phyloP scores from a whole-genome alignment of 2,113 vertebrate species.

The Rallus limicola region DNA sequence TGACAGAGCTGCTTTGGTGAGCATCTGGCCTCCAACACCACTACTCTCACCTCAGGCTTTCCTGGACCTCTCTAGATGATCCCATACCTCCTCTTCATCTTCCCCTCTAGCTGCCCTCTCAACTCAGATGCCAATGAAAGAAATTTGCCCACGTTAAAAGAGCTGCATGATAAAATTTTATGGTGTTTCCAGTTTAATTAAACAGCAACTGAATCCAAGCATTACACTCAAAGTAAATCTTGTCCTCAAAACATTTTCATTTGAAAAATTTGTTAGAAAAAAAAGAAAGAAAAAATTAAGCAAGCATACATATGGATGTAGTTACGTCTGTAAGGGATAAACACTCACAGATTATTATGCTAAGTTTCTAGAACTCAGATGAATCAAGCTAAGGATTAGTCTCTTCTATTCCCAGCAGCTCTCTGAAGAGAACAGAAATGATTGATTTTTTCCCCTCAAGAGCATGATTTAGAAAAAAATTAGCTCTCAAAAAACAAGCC shows the following conservation, averaged over 20 bases:
- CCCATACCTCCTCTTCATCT: neutral
- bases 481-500: conserved; percentile 17
- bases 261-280: neutral
- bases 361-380: conserved; percentile 30
- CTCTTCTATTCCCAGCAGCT: conserved; percentile 6
- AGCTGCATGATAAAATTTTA: neutral
- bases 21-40: no score
- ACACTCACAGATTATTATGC: conserved; percentile 15
- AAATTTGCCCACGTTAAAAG: neutral
- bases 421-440: conserved; percentile 12
- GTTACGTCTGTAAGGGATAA: conserved; percentile 29
- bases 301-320: neutral
- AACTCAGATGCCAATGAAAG: neutral
- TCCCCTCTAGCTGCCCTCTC: neutral
- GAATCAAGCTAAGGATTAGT: conserved; percentile 36
- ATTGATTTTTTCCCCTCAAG: conserved; percentile 28
- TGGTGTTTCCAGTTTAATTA: neutral
- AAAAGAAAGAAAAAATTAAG: neutral
- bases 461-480: neutral
- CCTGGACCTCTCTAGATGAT: neutral
- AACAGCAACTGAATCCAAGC: neutral
- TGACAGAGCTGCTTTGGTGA: no score
- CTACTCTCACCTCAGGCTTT: neutral
- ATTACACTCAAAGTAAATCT: neutral
- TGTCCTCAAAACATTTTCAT: neutral